Evolutionary conservation across 2,797 vertebrate genomes (phyloP), one percentile per base, ranked within the genome.

Genomic region (Crypturellus tataupa): DNA sequence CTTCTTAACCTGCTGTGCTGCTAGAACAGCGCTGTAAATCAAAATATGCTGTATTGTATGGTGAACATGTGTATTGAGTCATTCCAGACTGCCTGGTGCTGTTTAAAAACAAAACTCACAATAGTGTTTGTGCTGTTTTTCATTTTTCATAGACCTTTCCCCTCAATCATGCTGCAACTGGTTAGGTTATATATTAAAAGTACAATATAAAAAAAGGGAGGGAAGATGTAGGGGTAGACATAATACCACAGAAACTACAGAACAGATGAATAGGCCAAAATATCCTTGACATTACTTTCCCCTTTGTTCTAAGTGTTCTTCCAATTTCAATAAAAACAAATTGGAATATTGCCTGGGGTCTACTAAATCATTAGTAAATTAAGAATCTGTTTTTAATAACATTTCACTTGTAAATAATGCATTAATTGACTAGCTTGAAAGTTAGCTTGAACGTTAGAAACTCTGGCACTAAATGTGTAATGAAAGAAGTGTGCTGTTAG

Each of bases 311-410:
- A 96, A 97, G 95, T 95, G 93, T 98, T 98, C 98, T 98, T 98
- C 94, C 97, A 97, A 97, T 99, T 99, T 98, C 90, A 95, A 92
- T 95, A 98, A 98, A 97, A 97, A 97, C 98, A 98, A 98, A 98
- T 98, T 99, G 98, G 98, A 99, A 98, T 97, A 98, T 98, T 98
- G 98, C 98, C 99, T 98, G 97, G 97, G 97, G 98, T 98, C 98
- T 98, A 97, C 97, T 98, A 98, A 99, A 99, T 99, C 99, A 99
- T 99, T 99, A 99, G 98, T 98, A 99, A 99, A 99, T 98, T 98
- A 99, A 99, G 98, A 99, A 98, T 98, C 98, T 99, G 98, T 98
- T 99, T 99, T 99, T 99, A 99, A 99, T 99, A 99, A 98, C 98
- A 98, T 98, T 98, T 97, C 98, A 98, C 99, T 99, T 99, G 98